Conservation (phyloP, 2,888 invertebrate species). For the Sphecodes monilicornis region DNA sequence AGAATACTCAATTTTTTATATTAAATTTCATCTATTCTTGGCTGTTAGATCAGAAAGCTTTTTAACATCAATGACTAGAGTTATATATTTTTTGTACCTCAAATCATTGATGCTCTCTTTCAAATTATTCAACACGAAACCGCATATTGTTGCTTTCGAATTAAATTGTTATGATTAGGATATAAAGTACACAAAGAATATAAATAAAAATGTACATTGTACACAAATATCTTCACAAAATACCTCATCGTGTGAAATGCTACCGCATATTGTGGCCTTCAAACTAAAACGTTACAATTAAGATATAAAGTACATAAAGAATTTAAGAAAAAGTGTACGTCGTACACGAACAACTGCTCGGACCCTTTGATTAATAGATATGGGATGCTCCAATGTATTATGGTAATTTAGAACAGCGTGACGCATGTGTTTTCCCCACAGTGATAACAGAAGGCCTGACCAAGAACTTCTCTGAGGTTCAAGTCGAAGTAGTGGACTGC, state of each 20-base stretch:
- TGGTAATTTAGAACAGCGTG: not conserved
- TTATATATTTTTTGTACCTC: too few relatives aligned
- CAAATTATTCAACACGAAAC: too few relatives aligned
- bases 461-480: slow-evolving; percentile 89
- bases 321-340: too few relatives aligned
- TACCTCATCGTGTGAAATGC: too few relatives aligned
- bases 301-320: too few relatives aligned
- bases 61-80: not conserved
- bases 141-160: too few relatives aligned
- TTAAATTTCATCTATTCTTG: not conserved
- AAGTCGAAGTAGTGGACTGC: slow-evolving; percentile 92
- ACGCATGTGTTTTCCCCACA: slow-evolving; percentile 79
- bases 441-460: slow-evolving; percentile 90
- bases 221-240: not conserved
- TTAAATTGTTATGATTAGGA: not conserved
- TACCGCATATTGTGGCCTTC: slow-evolving; percentile 7
- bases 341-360: not conserved
- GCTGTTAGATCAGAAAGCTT: not conserved
- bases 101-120: too few relatives aligned
- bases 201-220: not conserved
- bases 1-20: not conserved
- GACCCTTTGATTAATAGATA: not conserved
- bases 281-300: not conserved
- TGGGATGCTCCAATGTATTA: not conserved
- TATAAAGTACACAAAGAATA: not conserved